Base-by-base conservation (phyloP, 2,113 vertebrate genomes). In the Platycercus adscitus region DNA sequence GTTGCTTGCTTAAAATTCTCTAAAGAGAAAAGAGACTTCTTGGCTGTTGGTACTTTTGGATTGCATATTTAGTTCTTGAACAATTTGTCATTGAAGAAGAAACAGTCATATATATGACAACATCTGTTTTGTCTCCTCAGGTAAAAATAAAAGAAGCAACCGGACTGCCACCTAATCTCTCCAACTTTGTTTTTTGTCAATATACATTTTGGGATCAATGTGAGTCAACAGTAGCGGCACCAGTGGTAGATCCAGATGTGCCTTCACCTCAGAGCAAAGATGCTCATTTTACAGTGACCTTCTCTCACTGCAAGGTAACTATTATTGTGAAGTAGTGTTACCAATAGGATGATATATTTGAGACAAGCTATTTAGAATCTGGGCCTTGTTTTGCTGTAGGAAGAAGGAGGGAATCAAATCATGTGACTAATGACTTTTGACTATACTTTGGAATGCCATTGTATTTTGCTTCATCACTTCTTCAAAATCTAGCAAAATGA, bases 181-280 rank as follows among this genome's bases (percentile, higher is more conserved):
- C 99, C n/a, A 99, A 99, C 97, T 99, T 99, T 52, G 99, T 99
- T 58, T 99, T 99, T 98, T 99, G 99, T 97, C 99, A 99, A 92
- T 99, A 99, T 86, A 99, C 98, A 0, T 99, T 99, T 97, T 99
- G 99, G 99, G 99, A 99, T 96, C 98, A 99, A 41, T 98, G 98
- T 0, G 98, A 99, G 73, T 98, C 99, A 46, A 98, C 98, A 4
- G 99, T 99, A 91, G 99, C 99, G 3, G 99, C 99, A 66, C 99
- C 99, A 7, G 98, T 99, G 94, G 98, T 99, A 89, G 99, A 99
- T 96, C 99, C 99, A 11, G 99, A 99, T 76, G 98, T 98, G 90
- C 99, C 98, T 41, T 98, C 98, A 26, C 96, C 98, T 35, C 98
- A 97, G 77, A 98, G 97, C 87, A 98, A 98, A 85, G 99, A 99